Evolutionary conservation across 2,888 invertebrate genomes (phyloP).

Genomic region (Caenorhabditis zanzibari): DNA sequence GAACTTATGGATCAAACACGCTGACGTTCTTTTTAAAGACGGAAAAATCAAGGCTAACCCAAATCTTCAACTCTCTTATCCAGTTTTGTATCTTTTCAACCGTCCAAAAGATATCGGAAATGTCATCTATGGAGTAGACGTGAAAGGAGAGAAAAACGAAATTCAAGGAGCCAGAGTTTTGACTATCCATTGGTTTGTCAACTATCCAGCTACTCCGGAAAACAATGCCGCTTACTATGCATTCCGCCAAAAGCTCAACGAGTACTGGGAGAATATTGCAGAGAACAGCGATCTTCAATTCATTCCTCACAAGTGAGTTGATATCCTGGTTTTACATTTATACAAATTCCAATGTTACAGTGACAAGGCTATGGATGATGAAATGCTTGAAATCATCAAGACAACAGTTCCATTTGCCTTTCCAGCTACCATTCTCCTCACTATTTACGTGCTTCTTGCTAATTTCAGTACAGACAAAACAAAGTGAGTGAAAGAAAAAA

Average conservation of each 20-base stretch:
- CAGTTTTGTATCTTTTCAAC: constrained; percentile 83
- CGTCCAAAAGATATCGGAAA: constrained; percentile 83
- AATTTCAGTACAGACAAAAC: constrained; percentile 75
- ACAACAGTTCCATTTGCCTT: constrained; percentile 82
- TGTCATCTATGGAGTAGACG: constrained; percentile 83
- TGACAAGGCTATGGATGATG: constrained; percentile 83
- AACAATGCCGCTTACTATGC: constrained; percentile 76
- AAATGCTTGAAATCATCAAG: constrained; percentile 81
- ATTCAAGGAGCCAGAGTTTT: constrained; percentile 82
- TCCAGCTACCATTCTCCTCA: constrained; percentile 80
- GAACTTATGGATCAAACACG: constrained; percentile 83
- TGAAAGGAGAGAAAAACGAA: constrained; percentile 82
- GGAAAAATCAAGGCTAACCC: constrained; percentile 80
- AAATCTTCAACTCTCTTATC: constrained; percentile 83
- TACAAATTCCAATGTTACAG: constrained; percentile 66
- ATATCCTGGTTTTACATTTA: too few relatives aligned
- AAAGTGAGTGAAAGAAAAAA: constrained; percentile 20
- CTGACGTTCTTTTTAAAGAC: constrained; percentile 81
- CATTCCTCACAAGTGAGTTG: constrained; percentile 82
- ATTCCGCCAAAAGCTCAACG: constrained; percentile 78
- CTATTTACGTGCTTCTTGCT: constrained; percentile 80
- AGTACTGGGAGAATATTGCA: constrained; percentile 79
- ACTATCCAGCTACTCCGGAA: constrained; percentile 76
- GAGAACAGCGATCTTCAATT: constrained; percentile 79
- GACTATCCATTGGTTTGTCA: constrained; percentile 82